Conservation (phyloP, 2,888 invertebrate genomes). For the Catocala fraxini region DNA sequence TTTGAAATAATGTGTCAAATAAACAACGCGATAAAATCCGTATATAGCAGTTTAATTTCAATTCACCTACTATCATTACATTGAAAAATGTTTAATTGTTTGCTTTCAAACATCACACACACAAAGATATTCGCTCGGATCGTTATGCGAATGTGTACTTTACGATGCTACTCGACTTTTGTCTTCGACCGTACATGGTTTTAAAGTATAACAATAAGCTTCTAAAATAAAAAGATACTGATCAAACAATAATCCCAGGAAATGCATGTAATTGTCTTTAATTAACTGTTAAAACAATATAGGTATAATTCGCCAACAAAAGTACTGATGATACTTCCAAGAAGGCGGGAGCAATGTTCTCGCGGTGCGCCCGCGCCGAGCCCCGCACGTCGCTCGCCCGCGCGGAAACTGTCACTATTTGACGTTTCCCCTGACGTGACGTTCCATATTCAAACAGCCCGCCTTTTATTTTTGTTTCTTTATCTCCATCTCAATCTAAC, state of each 20-base stretch:
- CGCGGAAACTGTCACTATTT: slow-evolving; percentile 87
- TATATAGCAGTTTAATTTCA: too few relatives aligned
- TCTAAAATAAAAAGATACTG: not conserved
- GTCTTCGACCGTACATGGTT: too few relatives aligned
- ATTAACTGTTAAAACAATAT: slow-evolving; percentile 48
- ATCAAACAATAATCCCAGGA: slow-evolving; percentile 28
- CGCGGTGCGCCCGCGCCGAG: slow-evolving; percentile 27
- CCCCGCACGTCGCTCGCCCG: slow-evolving; percentile 65
- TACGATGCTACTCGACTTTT: too few relatives aligned
- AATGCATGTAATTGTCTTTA: slow-evolving; percentile 57
- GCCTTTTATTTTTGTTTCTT: slow-evolving; percentile 82
- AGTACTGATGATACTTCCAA: slow-evolving; percentile 71
- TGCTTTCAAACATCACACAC: too few relatives aligned
- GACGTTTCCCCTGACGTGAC: slow-evolving; percentile 86
- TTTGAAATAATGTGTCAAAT: too few relatives aligned
- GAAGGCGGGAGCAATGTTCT: slow-evolving; percentile 78
- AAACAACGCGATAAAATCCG: too few relatives aligned
- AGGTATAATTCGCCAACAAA: slow-evolving; percentile 43
- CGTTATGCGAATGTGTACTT: too few relatives aligned
- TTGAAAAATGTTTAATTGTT: too few relatives aligned
- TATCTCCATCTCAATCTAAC: slow-evolving; percentile 77
- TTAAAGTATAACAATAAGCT: too few relatives aligned
- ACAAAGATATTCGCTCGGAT: too few relatives aligned
- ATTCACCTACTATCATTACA: too few relatives aligned
- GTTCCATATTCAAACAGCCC: slow-evolving; percentile 85